Percentiles rank a stretch among this genome's conserved stretches.
Conservation (phyloP, 2,113 vertebrate species). For the Dicentrarchus labrax region DNA sequence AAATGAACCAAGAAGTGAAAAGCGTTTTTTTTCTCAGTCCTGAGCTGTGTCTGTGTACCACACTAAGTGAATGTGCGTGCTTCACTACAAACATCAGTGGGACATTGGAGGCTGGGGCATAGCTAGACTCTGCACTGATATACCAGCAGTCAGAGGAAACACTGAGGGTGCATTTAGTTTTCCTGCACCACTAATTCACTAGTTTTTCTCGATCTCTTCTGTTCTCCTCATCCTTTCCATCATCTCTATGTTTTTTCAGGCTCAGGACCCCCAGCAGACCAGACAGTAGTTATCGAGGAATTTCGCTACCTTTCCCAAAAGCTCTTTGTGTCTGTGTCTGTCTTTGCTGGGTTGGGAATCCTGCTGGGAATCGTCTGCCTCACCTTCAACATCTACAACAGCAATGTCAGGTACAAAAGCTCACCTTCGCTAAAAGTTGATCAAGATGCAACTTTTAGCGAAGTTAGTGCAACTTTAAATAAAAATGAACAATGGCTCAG, state of each 20-base stretch:
- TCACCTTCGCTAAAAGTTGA: background rate
- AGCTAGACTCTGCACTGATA: background rate
- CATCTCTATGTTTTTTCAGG: constrained; percentile 74
- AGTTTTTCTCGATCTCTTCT: background rate
- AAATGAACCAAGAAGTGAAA: background rate
- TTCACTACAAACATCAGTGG: background rate
- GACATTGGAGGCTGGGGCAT: background rate
- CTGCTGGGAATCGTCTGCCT: constrained; percentile 92
- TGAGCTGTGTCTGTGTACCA: background rate
- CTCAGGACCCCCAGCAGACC: constrained; percentile 90
- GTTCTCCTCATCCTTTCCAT: background rate
- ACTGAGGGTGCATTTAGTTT: background rate
- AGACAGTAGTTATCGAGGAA: constrained; percentile 92
- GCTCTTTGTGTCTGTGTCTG: constrained; percentile 93
- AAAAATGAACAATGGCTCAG: no score
- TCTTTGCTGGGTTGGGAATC: constrained; percentile 91
- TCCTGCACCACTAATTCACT: constrained; percentile 10
- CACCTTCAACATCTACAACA: constrained; percentile 97
- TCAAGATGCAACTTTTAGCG: no score
- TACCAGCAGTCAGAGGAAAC: background rate
- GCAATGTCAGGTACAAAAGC: constrained; percentile 90
- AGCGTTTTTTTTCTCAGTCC: background rate
- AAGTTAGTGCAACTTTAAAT: no score
- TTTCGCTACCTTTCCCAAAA: constrained; percentile 95
- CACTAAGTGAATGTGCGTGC: constrained; percentile 16